phyloP scores from a whole-genome alignment of 37 sponge, comb jelly and placozoan species.

The Amphimedon queenslandica region DNA sequence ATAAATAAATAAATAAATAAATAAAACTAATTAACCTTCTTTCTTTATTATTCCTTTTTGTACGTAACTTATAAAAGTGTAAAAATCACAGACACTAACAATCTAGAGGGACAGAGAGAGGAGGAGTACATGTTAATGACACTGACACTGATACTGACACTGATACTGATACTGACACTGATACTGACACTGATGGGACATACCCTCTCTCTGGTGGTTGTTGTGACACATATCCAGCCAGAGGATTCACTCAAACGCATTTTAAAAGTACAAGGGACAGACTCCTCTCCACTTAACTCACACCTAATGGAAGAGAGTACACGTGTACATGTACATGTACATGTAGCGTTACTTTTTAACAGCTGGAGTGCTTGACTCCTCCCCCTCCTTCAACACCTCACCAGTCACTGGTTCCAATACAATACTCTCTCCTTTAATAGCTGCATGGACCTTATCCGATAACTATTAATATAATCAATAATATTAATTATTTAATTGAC shows the following conservation, averaged over 20 bases:
- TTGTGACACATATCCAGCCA: conserved; percentile 50
- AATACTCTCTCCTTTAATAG: conserved; percentile 36
- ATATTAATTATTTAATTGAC: not conserved
- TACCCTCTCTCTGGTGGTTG: conserved; percentile 61
- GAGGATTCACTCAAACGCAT: conserved; percentile 18
- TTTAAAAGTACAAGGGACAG: conserved; percentile 33
- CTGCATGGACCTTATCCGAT: conserved; percentile 36
- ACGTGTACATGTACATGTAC: not conserved
- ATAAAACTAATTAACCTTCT: conserved; percentile 25
- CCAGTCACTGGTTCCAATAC: conserved; percentile 40
- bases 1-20: not conserved
- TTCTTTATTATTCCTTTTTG: conserved; percentile 59
- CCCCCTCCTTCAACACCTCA: too few relatives aligned
- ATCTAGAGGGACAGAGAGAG: too few relatives aligned
- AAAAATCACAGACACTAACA: conserved; percentile 59
- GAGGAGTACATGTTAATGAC: too few relatives aligned
- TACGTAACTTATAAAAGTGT: conserved; percentile 56
- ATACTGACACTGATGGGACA: not conserved
- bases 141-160: too few relatives aligned
- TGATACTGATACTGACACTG: too few relatives aligned
- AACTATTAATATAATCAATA: conserved; percentile 25
- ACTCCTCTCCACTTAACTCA: conserved; percentile 28
- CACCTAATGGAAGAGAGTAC: conserved; percentile 13
- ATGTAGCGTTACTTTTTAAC: not conserved
- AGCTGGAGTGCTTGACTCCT: too few relatives aligned